Percentiles rank a stretch among this genome's conserved stretches.
These are phyloP conservation scores for Anguilla megastoma DNA, from an alignment of 2,797 vertebrate species.

Conservation along the genomic window DNA sequence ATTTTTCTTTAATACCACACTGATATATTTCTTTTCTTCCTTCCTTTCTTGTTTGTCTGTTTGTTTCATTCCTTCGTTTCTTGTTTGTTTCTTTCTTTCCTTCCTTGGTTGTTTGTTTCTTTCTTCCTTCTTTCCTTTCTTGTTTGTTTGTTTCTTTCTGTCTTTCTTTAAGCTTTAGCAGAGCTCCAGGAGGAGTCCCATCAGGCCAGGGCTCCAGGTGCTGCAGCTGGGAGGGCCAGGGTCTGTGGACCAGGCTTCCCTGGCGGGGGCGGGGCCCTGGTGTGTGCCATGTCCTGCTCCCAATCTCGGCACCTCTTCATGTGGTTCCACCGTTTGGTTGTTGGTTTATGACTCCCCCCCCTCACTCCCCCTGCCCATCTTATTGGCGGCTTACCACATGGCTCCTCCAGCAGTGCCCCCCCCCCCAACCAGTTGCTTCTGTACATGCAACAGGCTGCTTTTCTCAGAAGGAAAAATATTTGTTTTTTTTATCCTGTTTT, in stretches of 20 bases:
- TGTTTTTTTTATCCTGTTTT: not conserved
- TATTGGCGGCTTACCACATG: not conserved
- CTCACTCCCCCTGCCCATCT: not conserved
- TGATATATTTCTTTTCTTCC: no score
- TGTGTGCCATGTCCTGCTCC: not conserved
- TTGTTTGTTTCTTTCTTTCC: not conserved
- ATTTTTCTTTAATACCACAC: not conserved
- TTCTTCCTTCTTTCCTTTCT: no score
- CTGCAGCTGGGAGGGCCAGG: not conserved
- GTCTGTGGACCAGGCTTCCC: not conserved
- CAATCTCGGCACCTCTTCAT: not conserved
- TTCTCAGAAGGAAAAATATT: not conserved
- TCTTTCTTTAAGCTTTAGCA: not conserved
- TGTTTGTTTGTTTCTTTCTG: not conserved
- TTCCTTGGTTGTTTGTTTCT: not conserved
- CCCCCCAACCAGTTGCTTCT: not conserved
- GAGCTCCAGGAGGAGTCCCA: not conserved
- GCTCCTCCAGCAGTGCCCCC: not conserved
- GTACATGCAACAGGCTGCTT: not conserved
- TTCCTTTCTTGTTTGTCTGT: not conserved
- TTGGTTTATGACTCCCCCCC: not conserved
- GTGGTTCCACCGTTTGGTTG: not conserved
- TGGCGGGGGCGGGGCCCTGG: not conserved
- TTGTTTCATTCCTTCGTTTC: not conserved
- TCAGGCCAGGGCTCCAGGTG: not conserved